These are phyloP conservation scores for Dromiciops gliroides DNA, from an alignment of 2,113 vertebrate genomes.

Conservation along the genomic window DNA sequence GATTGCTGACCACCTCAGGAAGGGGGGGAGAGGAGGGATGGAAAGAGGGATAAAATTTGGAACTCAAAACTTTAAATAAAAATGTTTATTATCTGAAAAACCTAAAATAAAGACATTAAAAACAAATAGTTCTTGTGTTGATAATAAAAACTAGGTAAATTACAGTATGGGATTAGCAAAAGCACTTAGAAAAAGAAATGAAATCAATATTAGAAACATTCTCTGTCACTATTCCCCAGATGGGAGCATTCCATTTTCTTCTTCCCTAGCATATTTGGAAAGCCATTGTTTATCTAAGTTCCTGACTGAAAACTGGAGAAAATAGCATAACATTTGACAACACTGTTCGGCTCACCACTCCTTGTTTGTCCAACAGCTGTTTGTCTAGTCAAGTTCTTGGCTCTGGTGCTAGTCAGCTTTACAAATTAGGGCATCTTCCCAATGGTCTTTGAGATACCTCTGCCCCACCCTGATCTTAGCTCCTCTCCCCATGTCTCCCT, in stretches of 20 bases:
- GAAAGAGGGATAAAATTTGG: too few species aligned
- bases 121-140: background rate
- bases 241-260: background rate
- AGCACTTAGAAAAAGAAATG: background rate
- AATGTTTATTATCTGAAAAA: too few species aligned
- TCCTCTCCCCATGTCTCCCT: background rate
- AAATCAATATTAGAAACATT: background rate
- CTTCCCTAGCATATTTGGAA: background rate
- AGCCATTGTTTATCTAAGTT: background rate
- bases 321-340: background rate
- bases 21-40: too few species aligned
- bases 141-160: background rate
- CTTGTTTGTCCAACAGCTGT: background rate
- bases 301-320: background rate
- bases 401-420: background rate
- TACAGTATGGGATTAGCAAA: background rate
- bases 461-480: background rate
- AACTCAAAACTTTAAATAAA: too few species aligned
- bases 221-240: background rate
- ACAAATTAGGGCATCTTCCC: background rate
- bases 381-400: background rate
- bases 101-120: too few species aligned
- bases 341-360: background rate
- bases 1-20: too few species aligned
- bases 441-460: background rate